Evolutionary conservation across 2,113 vertebrate species (phyloP), one percentile per base, ranked within the genome.

Genomic region (Actenoides lindsayi): DNA sequence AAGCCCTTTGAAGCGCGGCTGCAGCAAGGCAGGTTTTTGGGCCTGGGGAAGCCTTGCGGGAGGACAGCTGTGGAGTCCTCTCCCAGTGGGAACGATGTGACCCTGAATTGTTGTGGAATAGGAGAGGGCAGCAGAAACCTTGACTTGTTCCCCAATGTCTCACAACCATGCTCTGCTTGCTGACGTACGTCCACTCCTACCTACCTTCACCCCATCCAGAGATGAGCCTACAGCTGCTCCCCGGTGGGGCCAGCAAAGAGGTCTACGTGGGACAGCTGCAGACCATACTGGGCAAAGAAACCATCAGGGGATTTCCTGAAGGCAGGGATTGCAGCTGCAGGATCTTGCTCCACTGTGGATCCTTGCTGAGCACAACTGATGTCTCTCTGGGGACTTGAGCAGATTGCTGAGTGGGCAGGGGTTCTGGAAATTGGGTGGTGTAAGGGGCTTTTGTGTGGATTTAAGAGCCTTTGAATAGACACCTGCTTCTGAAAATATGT

Each of bases 31-130:
- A 71, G 87, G 84, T 91, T 95, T 81, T 53, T 1, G 8, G 85
- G 85, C 39, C 8, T 53, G 33, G 67, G 79, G 73, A n/a, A 89
- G 60, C 64, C 59, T 69, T 6, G 1, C 0, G 8, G 83, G 89
- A 96, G 50, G 77, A 74, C 87, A 97, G 86, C 91, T 94, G 78
- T 57, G 75, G 77, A 75, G 78, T 33, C 33, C n/a, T 69, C 35
- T 80, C 83, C 87, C 0, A 5, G 46, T 91, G 94, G 87, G 95
- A 96, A 90, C 0, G 1, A 19, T 0, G 4, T 82, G 92, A 94
- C 90, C 92, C 70, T 2, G 7, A 46, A 85, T 93, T 93, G 74
- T 87, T 90, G 81, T 0, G 3, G 83, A 59, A 50, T 10, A 50
- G 80, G 76, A 94, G 9, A 87, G 84, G 62, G 77, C 65, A 87